Base-by-base conservation (phyloP, 2,797 vertebrate genomes). In the Microctenopoma stevenorrisi region DNA sequence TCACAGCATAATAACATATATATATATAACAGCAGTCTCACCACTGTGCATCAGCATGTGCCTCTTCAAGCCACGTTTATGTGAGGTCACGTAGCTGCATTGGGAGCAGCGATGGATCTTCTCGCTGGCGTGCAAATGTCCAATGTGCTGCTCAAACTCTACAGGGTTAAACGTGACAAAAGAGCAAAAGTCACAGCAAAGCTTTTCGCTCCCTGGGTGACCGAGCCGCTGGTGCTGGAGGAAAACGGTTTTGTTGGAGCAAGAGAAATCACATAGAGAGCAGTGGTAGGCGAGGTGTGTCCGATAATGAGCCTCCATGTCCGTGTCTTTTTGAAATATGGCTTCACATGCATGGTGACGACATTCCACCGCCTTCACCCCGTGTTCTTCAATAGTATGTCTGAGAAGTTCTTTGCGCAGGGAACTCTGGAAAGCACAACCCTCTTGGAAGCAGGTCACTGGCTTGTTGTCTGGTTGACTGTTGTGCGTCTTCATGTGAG, bases 251-350 rank as follows among this genome's bases (percentile, higher is more conserved):
- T 99, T 99, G 74, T 99, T 99, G 81, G 98, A 98, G 84, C 97
- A 97, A 38, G 95, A 96, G 55, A 99, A 99, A 56, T 96, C 94
- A 0, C 98, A 99, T 54, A 96, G 94, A 0, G 96, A 89, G 90
- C 98, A 99, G 90, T 98, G 98, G 89, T 99, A 99, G 57, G 98
- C 96, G 0, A 95, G 95, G 87, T 99, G 98, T 2, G 92, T 96
- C 74, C 94, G 95, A 25, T 93, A 92, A 82, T 99, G 98, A 60
- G 73, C 85, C 82, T 98, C 95, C 97, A 99, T 99, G 69, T 94
- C 95, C 16, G 93, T 87, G 0, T 88, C 74, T 0, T 90, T 95
- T 55, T 85, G 86, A 0, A 99, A 99, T 64, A 98, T 82, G 49
- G 96, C 89, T 0, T 92, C 92, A 46, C 98, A 99, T 5, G 97